Conservation (phyloP, 2,113 vertebrate species). For the Amblyopsis rosae region DNA sequence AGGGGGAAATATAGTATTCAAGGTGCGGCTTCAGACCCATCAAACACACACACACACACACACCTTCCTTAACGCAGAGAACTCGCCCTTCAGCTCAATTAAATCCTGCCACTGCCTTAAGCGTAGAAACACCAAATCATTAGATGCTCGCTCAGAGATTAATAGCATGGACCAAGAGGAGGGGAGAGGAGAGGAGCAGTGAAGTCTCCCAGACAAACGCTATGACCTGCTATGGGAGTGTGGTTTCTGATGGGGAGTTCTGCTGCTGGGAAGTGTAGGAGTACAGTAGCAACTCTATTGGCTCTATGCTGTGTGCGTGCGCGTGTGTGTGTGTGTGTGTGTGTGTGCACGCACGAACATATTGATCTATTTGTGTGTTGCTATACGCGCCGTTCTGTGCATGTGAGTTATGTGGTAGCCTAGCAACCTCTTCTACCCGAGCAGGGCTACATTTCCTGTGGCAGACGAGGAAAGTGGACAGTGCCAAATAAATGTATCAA, state of each 20-base stretch:
- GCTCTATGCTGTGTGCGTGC: neutral
- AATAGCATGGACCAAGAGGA: neutral
- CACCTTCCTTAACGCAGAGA: too few species aligned
- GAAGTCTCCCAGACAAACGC: neutral
- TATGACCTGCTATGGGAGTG: neutral
- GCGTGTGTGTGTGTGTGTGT: neutral
- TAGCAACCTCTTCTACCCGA: slow-evolving; percentile 35
- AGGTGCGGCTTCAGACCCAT: too few species aligned
- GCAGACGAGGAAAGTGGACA: slow-evolving; percentile 14
- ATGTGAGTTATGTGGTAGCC: slow-evolving; percentile 16
- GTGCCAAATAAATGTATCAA: neutral
- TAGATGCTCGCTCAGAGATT: too few species aligned
- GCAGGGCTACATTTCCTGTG: slow-evolving; percentile 25
- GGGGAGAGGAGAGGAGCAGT: neutral
- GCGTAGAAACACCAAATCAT: too few species aligned
- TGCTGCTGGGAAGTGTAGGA: neutral
- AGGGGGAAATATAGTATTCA: too few species aligned
- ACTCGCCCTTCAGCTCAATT: too few species aligned
- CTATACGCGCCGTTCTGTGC: too few species aligned
- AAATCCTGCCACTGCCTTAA: too few species aligned
- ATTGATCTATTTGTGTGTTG: neutral
- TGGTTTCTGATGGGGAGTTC: slow-evolving; percentile 2
- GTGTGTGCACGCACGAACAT: neutral
- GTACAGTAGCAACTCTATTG: neutral
- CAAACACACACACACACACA: too few species aligned